A percentile compares a stretch with the other conserved stretches of the same genome.
phyloP scores from a whole-genome alignment of 2,113 vertebrate species.

The Acrocephalus kingi region DNA sequence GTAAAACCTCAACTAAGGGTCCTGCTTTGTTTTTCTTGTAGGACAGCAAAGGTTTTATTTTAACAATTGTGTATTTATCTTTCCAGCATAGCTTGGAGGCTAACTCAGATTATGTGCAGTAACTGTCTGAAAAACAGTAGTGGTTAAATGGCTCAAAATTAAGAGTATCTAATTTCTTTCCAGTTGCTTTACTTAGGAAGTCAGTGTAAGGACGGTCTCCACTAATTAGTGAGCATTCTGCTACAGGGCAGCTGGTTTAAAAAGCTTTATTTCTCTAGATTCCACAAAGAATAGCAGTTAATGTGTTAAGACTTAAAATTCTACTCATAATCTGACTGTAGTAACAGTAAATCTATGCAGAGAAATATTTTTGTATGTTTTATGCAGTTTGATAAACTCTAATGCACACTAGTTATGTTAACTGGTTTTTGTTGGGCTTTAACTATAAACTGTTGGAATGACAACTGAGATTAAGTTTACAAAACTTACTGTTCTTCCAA shows the following conservation, averaged over 20 bases:
- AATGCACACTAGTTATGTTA: background rate
- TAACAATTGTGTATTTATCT: background rate
- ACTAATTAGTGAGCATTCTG: background rate
- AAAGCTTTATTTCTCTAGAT: constrained; percentile 1
- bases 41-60: background rate
- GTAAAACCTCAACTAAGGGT: background rate
- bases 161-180: background rate
- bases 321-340: background rate
- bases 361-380: constrained; percentile 69
- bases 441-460: background rate
- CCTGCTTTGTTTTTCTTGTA: background rate
- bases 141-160: background rate
- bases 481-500: background rate
- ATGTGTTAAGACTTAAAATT: background rate
- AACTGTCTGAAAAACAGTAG: background rate
- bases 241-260: background rate
- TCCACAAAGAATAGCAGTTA: background rate
- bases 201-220: background rate
- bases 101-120: background rate
- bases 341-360: constrained; percentile 42
- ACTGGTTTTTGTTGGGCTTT: background rate
- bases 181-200: background rate
- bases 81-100: background rate
- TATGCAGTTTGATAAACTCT: constrained; percentile 48
- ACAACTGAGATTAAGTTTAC: constrained; percentile 14